Conservation (phyloP, 2,113 vertebrate species). For the Vulpes lagopus region DNA sequence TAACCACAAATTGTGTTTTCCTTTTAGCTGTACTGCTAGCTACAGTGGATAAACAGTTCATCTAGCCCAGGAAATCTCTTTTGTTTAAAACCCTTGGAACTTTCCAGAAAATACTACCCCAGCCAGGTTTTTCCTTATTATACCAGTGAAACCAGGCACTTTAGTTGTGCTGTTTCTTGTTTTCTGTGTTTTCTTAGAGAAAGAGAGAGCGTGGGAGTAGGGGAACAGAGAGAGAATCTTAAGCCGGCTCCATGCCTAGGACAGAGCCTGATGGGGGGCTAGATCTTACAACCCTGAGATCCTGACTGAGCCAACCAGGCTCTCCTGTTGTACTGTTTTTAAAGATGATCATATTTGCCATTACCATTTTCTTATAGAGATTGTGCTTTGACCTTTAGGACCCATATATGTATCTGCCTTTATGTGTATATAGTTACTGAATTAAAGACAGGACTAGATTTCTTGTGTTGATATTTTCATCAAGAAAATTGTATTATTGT, state of each 20-base stretch:
- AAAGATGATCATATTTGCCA: not conserved
- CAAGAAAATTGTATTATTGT: not conserved
- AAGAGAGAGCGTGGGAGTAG: not conserved
- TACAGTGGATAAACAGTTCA: not conserved
- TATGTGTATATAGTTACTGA: not conserved
- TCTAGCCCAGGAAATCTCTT: not conserved
- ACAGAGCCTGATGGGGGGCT: not conserved
- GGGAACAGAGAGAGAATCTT: not conserved
- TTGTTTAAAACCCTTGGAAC: not conserved
- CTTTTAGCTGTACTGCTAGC: not conserved
- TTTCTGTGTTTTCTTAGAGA: not conserved
- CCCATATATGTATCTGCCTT: not conserved
- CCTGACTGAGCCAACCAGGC: not conserved
- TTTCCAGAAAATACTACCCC: not conserved
- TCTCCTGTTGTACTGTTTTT: not conserved
- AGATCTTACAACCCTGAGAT: not conserved
- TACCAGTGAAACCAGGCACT: not conserved
- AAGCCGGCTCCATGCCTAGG: not conserved
- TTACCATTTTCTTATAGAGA: not conserved
- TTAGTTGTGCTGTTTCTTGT: not conserved
- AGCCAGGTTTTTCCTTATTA: not conserved
- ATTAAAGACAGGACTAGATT: not conserved
- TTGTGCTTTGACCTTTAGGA: not conserved
- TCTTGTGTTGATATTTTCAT: slow-evolving; percentile 1
- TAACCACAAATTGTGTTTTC: not conserved